Base-by-base conservation (phyloP, 1,140 invertebrate species). In the Drosophila athabasca region DNA sequence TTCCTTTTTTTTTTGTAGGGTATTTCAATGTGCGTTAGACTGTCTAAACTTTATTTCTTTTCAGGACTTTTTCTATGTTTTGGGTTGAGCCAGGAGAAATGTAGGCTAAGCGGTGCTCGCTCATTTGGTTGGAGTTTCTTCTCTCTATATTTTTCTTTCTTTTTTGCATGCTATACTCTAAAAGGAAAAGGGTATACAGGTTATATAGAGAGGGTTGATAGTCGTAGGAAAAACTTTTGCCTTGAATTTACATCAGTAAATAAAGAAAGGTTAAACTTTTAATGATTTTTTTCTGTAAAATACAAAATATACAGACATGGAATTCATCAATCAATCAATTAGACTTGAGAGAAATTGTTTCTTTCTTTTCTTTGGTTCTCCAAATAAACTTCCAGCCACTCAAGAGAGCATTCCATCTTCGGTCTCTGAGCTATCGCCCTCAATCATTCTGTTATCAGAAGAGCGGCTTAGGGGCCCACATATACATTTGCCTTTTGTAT, bases 41-140 rank as follows among this genome's bases (percentile, higher is more conserved):
- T n/a, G 7, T 24, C 2, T 7, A 22, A 29, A 13, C 19, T 31
- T 13, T n/a, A 49, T 19, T 64, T 66, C 29, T 43, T 66, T 46
- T 64, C 59, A 19, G 62, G 17, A 22, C 13, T 62, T 62, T 24
- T 19, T 6, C 29, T 48, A 8, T 35, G 29, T n/a, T 59, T 64
- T 29, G 26, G 22, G 5, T 41, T 46, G 17, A 62, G 15, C 22
- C 62, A 48, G 15, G 6, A 62, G 44, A 54, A 39, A 79, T 59
- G 52, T 74, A 60, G 77, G 75, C 69, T 79, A 78, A 79, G 75
- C 54, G 22, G 35, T 22, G 59, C 60, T 53, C 41, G 11, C 35
- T 72, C 43, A 51, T 73, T 62, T 54, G 39, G 11, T 9, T 57
- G 50, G 59, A 71, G 68, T 72, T 73, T 44, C 26, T 11, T 24